Conservation (phyloP, 2,797 vertebrate genomes). For the Caiman crocodilus region DNA sequence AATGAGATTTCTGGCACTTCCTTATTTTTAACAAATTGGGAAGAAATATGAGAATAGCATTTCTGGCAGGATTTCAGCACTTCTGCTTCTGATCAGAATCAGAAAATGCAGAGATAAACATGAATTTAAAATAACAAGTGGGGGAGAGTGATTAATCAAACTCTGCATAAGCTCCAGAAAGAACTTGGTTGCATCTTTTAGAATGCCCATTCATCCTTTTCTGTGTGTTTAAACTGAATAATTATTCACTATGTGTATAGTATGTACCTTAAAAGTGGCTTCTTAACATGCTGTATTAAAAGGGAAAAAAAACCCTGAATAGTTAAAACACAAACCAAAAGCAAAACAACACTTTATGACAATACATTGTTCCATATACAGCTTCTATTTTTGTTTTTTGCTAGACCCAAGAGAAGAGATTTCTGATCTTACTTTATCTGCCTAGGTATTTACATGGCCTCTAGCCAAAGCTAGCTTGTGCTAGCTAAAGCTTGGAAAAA, state of each 20-base stretch:
- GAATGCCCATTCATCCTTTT: neutral
- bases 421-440: neutral
- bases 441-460: neutral
- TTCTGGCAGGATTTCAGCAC: neutral
- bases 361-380: neutral
- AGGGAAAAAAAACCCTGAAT: neutral
- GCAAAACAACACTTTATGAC: neutral
- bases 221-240: neutral
- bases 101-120: neutral
- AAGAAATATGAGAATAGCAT: neutral
- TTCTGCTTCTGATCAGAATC: slow-evolving; percentile 23
- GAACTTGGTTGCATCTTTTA: neutral
- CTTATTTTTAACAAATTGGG: neutral
- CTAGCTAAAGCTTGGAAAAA: neutral
- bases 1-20: neutral
- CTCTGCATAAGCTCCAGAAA: neutral
- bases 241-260: neutral
- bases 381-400: neutral
- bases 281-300: neutral
- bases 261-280: neutral
- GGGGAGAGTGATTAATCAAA: neutral
- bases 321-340: neutral
- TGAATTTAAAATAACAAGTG: neutral
- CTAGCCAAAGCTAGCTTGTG: neutral
- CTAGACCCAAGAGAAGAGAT: neutral